Base-by-base conservation (phyloP, 2,113 vertebrate genomes). In the Hippolais icterina region DNA sequence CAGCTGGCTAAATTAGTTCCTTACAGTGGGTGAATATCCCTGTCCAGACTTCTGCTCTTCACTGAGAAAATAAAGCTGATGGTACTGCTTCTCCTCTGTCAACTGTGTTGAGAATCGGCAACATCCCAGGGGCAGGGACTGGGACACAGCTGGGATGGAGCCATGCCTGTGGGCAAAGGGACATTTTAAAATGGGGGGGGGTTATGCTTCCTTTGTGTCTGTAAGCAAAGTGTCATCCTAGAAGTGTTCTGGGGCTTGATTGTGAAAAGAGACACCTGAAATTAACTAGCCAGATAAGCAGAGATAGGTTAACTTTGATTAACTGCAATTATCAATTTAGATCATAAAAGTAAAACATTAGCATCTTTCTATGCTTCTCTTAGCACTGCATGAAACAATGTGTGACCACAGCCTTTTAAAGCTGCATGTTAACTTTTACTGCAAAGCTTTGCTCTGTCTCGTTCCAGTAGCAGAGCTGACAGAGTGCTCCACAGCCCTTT, bases 361-460 rank as follows among this genome's bases (percentile, higher is more conserved):
- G 65, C 35, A 69, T 92, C 71, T 87, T 81, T 93, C 93, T 83
- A 52, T 2, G 4, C 72, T 90, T 13, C 60, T 86, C 64, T 64
- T 65, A 44, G 68, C 60, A 29, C 75, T 66, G 90, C 42, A 35
- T 41, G 44, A 92, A 90, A 52, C 46, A 72, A 56, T 1, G 2
- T 70, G 83, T 93, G 92, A 93, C 88, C 95, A 89, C 85, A 95
- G 52, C 66, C 64, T 93, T 94, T 93, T 87, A 89, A 87, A 95
- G 57, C 68, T 88, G 68, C 29, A 2, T 52, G 75, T 88, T 95
- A 91, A 92, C 89, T 91, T 93, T 96, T 87, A 91, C 71, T 61
- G 86, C 14, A 17, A 57, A 60, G 37, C 35, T 29, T 57, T 92
- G 66, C 37, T 41, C 52, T 79, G 54, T 31, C 69, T 89, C 0